Evolutionary conservation across 2,888 invertebrate species (phyloP), one percentile per base, ranked within the genome.

Genomic region (Aricia artaxerxes): DNA sequence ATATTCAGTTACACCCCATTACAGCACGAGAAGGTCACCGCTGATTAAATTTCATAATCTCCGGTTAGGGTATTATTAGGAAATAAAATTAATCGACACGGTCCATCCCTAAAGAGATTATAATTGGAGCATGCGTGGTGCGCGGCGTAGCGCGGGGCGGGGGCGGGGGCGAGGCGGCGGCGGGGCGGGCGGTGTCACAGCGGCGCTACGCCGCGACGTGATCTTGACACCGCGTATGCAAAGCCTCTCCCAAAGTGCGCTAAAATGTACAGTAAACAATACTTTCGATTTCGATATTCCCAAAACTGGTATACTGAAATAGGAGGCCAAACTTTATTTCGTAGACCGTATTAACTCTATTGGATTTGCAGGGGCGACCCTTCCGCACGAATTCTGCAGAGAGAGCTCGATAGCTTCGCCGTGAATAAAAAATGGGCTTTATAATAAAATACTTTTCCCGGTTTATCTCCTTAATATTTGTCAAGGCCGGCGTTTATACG

Each of bases 121-220:
- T 92, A 93, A 94, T 93, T 94, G 94, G 94, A 94, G 94, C 94
- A 94, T 94, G 94, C 94, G 94, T 94, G 92, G 92, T 93, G 87
- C 90, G 91, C 90, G 90, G 92, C 87, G 88, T 90, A 89, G 91
- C 89, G 90, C 90, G 88, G 91, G 87, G 89, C 16, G 89, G 90
- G 88, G 86, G 85, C 83, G 85, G 83, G 82, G 85, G 86, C 86
- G 84, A 79, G 81, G 83, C 83, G 86, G 83, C 83, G 86, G 85
- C 86, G 81, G 64, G 82, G 79, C 83, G 85, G 81, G 81, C 82
- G 82, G 83, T 82, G 85, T 84, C 87, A 87, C 87, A 89, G 89
- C 88, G 89, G 88, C 87, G 87, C 87, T 89, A 88, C 88, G 86
- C 86, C 88, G 86, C 88, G 90, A 90, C 91, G 92, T 93, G 94